Percentiles rank a stretch among this genome's conserved stretches.
Evolutionary conservation across 1,140 invertebrate species (phyloP).

Genomic region (Samia ricini): DNA sequence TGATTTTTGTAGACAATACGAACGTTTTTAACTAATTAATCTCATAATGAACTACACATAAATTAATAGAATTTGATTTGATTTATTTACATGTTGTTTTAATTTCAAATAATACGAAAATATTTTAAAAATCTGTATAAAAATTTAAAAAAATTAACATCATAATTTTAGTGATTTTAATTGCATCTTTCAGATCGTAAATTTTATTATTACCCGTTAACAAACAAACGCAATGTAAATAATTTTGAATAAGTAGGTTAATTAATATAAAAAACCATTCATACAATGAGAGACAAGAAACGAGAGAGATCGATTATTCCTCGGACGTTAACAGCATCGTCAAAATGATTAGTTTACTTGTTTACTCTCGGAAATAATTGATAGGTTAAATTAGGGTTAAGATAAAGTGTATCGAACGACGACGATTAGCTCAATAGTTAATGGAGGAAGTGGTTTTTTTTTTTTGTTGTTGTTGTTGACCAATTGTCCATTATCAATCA

Average conservation of each 20-base stretch:
- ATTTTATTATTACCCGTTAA: not conserved
- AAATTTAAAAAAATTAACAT: no score
- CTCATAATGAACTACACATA: no score
- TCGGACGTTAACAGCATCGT: not conserved
- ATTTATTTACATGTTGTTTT: no score
- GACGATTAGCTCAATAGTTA: not conserved
- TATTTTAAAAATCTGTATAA: no score
- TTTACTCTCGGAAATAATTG: not conserved
- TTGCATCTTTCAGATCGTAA: not conserved
- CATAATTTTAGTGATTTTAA: no score
- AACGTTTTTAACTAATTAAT: no score
- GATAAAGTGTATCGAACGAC: not conserved
- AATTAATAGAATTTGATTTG: no score
- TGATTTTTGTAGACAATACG: no score
- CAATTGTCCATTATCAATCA: not conserved
- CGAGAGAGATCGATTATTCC: not conserved
- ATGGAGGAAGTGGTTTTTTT: not conserved
- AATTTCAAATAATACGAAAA: no score
- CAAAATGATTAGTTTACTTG: not conserved
- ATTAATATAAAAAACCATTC: not conserved
- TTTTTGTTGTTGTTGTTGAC: no score
- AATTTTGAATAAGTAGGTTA: not conserved
- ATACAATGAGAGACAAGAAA: no score
- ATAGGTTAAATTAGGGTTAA: not conserved
- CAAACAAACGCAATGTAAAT: no score